These are phyloP conservation scores for Spinus olivaceus DNA, from an alignment of 2,797 vertebrate genomes.

Conservation along the genomic window DNA sequence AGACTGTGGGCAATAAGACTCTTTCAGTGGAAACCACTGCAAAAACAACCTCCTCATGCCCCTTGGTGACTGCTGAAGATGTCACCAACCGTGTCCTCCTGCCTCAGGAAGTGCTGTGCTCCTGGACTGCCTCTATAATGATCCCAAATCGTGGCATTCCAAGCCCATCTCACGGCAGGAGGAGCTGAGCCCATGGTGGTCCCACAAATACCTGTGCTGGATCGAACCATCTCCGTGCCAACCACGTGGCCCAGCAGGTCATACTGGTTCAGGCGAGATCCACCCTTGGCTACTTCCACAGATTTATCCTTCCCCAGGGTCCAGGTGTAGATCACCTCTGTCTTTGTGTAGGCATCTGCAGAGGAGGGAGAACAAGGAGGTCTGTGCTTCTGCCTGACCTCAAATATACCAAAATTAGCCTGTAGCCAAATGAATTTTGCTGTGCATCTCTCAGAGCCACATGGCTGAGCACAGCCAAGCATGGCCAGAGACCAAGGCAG, in stretches of 20 bases:
- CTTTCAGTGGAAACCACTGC: background rate
- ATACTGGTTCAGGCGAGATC: conserved; percentile 96
- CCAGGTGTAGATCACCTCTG: conserved; percentile 97
- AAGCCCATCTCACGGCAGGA: background rate
- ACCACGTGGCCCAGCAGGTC: conserved; percentile 93
- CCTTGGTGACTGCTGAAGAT: background rate
- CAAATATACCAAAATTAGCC: conserved; percentile 2
- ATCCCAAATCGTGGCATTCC: background rate
- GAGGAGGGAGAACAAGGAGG: background rate
- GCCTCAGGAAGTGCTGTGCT: background rate
- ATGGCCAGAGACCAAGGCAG: conserved; percentile 14
- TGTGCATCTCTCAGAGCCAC: conserved; percentile 29
- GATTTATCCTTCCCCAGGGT: conserved; percentile 90
- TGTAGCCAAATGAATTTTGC: conserved; percentile 15
- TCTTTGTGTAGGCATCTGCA: conserved; percentile 96
- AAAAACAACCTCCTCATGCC: background rate
- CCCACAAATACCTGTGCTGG: conserved; percentile 90
- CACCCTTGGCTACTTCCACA: conserved; percentile 92
- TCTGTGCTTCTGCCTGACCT: background rate
- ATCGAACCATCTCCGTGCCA: conserved; percentile 95
- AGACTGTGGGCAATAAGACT: background rate
- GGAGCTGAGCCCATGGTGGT: fast-evolving
- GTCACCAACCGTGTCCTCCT: background rate
- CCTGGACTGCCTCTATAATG: background rate
- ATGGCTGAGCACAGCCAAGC: conserved; percentile 13